phyloP scores from a whole-genome alignment of 64 coral and sea anemone genomes.

The Dendrophyllia cribrosa region DNA sequence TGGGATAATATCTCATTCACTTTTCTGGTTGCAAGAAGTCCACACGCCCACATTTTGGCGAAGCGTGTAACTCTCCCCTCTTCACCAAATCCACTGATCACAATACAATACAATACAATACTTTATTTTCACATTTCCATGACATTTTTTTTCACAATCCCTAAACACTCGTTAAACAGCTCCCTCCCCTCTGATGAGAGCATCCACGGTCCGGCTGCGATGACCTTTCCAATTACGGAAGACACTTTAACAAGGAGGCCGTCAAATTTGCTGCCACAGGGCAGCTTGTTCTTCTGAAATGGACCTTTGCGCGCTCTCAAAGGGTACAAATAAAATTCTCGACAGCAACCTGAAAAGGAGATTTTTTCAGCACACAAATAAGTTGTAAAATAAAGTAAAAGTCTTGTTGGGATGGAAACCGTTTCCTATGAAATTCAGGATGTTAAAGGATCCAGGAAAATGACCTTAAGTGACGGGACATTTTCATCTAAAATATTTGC shows the following conservation, averaged over 20 bases:
- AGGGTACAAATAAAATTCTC: conserved; percentile 21
- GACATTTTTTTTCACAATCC: too few species aligned
- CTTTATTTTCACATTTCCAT: too few species aligned
- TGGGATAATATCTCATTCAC: too few species aligned
- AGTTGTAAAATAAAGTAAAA: too few species aligned
- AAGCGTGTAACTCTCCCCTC: background rate
- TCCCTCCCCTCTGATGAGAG: background rate
- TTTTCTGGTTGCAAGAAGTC: background rate
- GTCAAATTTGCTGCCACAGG: conserved; percentile 25
- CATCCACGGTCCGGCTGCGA: background rate
- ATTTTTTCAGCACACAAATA: too few species aligned
- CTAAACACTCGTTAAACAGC: background rate
- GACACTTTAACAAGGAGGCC: background rate
- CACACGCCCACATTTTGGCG: background rate
- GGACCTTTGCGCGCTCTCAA: background rate
- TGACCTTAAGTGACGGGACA: too few species aligned
- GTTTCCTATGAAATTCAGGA: too few species aligned
- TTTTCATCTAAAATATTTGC: too few species aligned
- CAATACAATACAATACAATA: too few species aligned
- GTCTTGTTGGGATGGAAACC: too few species aligned
- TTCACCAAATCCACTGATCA: background rate
- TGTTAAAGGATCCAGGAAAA: too few species aligned
- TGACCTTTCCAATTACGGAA: background rate
- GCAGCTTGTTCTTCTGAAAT: conserved; percentile 3
- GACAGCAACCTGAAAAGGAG: conserved; percentile 38